Conservation (phyloP, 2,797 vertebrate species). For the Loriculus beryllinus region DNA sequence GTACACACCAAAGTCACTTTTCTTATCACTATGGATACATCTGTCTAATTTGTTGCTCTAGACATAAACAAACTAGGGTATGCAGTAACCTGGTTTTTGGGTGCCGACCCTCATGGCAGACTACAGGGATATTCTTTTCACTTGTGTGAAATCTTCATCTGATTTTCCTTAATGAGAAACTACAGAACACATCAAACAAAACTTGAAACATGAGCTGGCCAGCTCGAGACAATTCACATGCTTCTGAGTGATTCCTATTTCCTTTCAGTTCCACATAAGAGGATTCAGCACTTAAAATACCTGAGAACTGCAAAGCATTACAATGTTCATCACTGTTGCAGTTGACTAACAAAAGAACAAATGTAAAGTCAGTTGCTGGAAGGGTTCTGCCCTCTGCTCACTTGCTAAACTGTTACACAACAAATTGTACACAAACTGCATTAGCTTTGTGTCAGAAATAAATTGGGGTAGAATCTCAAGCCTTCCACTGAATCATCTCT, state of each 20-base stretch:
- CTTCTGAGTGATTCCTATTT: slow-evolving; percentile 11
- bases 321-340: slow-evolving; percentile 1
- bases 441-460: slow-evolving; percentile 86
- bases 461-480: slow-evolving; percentile 94
- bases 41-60: neutral
- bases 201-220: neutral
- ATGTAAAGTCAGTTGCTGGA: neutral
- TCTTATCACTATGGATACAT: neutral
- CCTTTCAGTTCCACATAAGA: slow-evolving; percentile 4
- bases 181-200: neutral
- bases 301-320: slow-evolving; percentile 45
- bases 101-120: neutral
- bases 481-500: slow-evolving; percentile 98
- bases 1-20: neutral
- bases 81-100: neutral
- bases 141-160: neutral
- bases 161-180: slow-evolving; percentile 9
- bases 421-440: neutral
- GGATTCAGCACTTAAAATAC: slow-evolving; percentile 49
- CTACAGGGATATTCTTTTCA: neutral
- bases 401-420: neutral
- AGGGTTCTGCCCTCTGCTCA: slow-evolving; percentile 8
- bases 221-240: neutral
- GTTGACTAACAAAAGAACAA: neutral
- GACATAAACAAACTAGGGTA: slow-evolving; percentile 3